Evolutionary conservation across 2,797 vertebrate genomes (phyloP), one percentile per base, ranked within the genome.

Genomic region (Sternotherus odoratus): DNA sequence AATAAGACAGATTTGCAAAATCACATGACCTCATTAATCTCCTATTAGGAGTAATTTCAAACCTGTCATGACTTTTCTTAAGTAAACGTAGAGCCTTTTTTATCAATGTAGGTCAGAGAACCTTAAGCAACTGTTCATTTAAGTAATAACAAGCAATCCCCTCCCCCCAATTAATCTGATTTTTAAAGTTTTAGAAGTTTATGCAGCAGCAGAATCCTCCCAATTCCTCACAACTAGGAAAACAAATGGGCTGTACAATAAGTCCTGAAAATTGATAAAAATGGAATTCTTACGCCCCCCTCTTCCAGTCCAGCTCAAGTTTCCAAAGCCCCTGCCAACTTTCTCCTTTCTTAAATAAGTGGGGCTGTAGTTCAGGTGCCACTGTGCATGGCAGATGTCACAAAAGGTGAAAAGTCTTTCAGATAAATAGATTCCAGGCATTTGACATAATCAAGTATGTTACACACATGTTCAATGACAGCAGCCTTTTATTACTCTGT

Each of bases 321-420:
- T 80, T 69, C 53, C 79, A 46, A 84, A 89, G 26, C 74, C n/a
- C 36, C 85, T 26, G 6, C 2, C 9, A 4, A 39, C 11, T 12
- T 79, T 17, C 53, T 66, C 77, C 6, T 5, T 21, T 21, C 81
- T 85, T 83, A 5, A 9, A 0, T 23, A 53, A 51, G 5, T 7
- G 33, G 28, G n/a, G 48, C 83, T 72, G 21, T 86, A 66, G 60
- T 36, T 66, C 33, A 66, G 60, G 8, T 66, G 26, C 12, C 26
- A 3, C 26, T 56, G 54, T 28, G 60, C 33, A 19, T n/a, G 56
- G 8, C 60, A 82, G 56, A 4, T 46, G 11, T 81, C 49, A 8
- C 0, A 0, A 1, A 16, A 15, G 24, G 21, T 85, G 24, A 69
- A 74, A 75, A 3, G 10, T 5, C 39, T 80, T 75, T 50, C 4